Evolutionary conservation across 2,113 vertebrate species (phyloP), one percentile per base, ranked within the genome.

Genomic region (Orientallactaga bullata): DNA sequence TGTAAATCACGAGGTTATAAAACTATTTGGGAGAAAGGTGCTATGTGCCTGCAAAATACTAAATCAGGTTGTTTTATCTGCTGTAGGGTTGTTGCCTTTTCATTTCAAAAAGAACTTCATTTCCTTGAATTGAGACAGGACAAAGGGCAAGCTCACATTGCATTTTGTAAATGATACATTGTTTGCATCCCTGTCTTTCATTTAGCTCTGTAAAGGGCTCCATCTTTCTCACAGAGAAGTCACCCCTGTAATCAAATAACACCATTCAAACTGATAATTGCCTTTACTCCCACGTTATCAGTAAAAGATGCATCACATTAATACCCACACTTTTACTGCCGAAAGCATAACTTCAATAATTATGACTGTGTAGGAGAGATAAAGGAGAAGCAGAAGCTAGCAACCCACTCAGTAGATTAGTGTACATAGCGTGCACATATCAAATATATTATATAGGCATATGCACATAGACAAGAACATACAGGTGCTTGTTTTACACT

Each of bases 91-190:
- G 23, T 47, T 88, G 58, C 28, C 58, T 93, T 90, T 96, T 93
- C 88, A 95, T 93, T 96, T 96, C 63, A 80, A 80, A 85, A 90
- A 68, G 2, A 47, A 90, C 32, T 65, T 74, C 32, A 12, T 92
- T 94, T 95, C 90, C 66, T 72, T 81, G n/a, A 93, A 39, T 93
- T 92, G 37, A 95, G 63, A 74, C 37, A 93, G 51, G 82, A 93
- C 68, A 94, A 93, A 95, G 79, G 85, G 42, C 12, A 94, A 73
- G 20, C 28, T 47, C 47, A 89, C 68, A 51, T 71, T 30, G 8
- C 24, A 37, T 84, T 95, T 92, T 84, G 68, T 84, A 89, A 95
- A 42, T 86, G 39, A 71, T 84, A 42, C 11, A 87, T 84, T 89
- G 21, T 89, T 96, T 95, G 65, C 65, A 42, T 82, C 84, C 6